Evolutionary conservation across 1,140 invertebrate species (phyloP).

Genomic region (Lasaia peninsularis): DNA sequence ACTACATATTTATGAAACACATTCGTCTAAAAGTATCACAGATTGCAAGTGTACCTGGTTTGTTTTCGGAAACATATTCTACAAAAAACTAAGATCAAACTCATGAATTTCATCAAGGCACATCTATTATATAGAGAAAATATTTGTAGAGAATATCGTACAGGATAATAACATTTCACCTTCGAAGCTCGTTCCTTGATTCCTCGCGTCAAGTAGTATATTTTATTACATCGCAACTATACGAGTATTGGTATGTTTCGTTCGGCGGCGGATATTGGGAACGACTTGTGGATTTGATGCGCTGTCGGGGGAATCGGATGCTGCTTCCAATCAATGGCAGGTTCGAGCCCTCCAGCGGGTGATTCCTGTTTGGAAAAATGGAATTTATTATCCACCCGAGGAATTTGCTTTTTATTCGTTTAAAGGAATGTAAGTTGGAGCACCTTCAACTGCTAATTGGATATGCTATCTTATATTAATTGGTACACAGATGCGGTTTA

Average conservation of each 20-base stretch:
- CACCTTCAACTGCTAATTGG: too few species aligned
- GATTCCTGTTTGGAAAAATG: slow-evolving; percentile 28
- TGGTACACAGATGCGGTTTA: too few species aligned
- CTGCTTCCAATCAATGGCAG: slow-evolving; percentile 30
- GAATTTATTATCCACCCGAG: slow-evolving; percentile 17
- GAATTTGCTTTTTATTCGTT: neutral
- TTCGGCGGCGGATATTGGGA: slow-evolving; percentile 38
- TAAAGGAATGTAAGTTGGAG: neutral
- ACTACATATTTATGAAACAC: too few species aligned
- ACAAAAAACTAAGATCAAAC: too few species aligned
- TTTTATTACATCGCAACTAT: slow-evolving; percentile 37
- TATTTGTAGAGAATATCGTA: slow-evolving; percentile 3
- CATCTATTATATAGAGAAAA: neutral
- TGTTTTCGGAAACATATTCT: too few species aligned
- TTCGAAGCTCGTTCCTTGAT: slow-evolving; percentile 21
- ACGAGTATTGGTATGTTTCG: slow-evolving; percentile 26
- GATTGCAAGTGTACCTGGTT: too few species aligned
- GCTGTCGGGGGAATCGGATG: slow-evolving; percentile 29
- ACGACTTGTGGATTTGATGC: slow-evolving; percentile 44
- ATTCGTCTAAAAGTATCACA: too few species aligned
- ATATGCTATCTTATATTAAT: too few species aligned
- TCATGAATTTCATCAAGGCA: too few species aligned
- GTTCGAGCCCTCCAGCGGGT: slow-evolving; percentile 26
- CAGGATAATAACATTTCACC: slow-evolving; percentile 20
- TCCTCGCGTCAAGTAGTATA: slow-evolving; percentile 32